Conservation (phyloP, 1,140 invertebrate genomes). For the Steinernema feltiae region DNA sequence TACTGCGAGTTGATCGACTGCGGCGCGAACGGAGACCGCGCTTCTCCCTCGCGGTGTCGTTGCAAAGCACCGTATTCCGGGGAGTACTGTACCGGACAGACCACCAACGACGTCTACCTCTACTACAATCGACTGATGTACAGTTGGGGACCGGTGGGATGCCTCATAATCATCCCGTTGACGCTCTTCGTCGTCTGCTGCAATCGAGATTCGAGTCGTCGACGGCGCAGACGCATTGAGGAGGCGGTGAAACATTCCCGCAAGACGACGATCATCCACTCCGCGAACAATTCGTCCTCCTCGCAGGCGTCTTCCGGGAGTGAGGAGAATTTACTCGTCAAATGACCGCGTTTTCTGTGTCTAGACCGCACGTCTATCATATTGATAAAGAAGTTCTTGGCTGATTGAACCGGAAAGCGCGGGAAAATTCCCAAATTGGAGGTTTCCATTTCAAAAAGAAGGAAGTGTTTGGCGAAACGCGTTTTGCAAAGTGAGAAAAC, state of each 20-base stretch:
- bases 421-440: no score
- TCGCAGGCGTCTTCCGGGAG: neutral
- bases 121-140: conserved; percentile 23
- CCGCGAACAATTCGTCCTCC: neutral
- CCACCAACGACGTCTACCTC: conserved; percentile 25
- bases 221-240: neutral
- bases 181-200: neutral
- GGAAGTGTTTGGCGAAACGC: no score
- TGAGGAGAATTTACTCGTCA: neutral
- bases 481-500: no score
- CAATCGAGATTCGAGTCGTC: neutral
- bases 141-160: conserved; percentile 22
- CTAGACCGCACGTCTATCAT: neutral
- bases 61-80: conserved; percentile 29
- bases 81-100: conserved; percentile 21
- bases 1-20: conserved; percentile 29
- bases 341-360: neutral
- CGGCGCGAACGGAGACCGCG: neutral
- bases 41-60: conserved; percentile 2
- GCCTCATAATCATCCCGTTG: conserved; percentile 24
- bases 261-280: neutral
- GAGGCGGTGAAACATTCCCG: neutral
- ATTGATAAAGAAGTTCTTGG: neutral
- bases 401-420: neutral
- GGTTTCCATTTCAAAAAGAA: no score